Evolutionary conservation across 2,113 vertebrate genomes (phyloP), one percentile per base, ranked within the genome.

Genomic region (Falco punctatus): DNA sequence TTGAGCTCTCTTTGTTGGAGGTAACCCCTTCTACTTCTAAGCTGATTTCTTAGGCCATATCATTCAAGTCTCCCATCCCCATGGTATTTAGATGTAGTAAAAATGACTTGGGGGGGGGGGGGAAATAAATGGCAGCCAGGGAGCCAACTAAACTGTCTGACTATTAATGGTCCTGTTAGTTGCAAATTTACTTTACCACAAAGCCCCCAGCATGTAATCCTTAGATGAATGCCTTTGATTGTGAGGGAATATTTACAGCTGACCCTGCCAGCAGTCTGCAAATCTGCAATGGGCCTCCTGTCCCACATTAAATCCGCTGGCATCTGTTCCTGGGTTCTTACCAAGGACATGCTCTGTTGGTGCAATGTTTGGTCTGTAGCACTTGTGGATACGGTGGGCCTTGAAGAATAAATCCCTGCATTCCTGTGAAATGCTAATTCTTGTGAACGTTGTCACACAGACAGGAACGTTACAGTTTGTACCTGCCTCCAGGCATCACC

Each of bases 141-240:
- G 27, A 91, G 81, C 54, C 64, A 81, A 22, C 87, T 64, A 74
- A 97, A 92, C 93, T 85, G 93, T 92, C 92, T 89, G 88, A 70
- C 96, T 96, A 82, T 89, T 95, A 94, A 95, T 86, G 89, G 91
- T 92, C 74, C 93, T 11, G 86, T 87, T 97, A 77, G 89, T 75
- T 90, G 91, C 89, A 90, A 94, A 95, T 97, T 96, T 95, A 91
- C 91, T 92, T 94, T 79, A 75, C 91, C 88, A 94, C 91, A 94
- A 92, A 95, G 89, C 93, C 94, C 90, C 91, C 93, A 80, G 90
- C 94, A 64, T 82, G 90, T 96, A 96, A 97, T 96, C 94, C 97
- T 91, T 52, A 51, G 48, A 66, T 95, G 93, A 96, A 97, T 95
- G 96, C 96, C 94, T 94, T 93, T 89, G 96, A 94, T 96, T 94